These are phyloP conservation scores for Metopia argyrocephala DNA, from an alignment of 2,888 invertebrate species.

Conservation along the genomic window DNA sequence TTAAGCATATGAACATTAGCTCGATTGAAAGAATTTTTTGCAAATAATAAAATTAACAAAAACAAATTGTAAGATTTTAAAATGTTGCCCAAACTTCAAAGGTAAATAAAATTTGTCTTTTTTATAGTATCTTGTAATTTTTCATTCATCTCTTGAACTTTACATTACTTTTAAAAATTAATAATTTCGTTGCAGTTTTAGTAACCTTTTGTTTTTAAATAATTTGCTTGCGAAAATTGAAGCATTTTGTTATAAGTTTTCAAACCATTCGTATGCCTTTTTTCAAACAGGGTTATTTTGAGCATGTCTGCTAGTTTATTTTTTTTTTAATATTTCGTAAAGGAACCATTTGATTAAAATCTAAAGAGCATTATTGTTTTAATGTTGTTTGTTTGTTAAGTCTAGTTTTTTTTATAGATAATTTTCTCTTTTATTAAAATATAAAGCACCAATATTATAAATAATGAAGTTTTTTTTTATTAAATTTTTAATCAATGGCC, in stretches of 20 bases:
- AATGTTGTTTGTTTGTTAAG: conserved; percentile 24
- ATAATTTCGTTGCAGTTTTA: conserved; percentile 51
- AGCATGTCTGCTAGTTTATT: conserved; percentile 20
- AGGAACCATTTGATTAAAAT: conserved; percentile 62
- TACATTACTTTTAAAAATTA: neutral
- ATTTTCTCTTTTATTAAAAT: conserved; percentile 37
- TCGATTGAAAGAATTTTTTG: too few relatives aligned
- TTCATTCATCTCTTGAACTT: neutral
- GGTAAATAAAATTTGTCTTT: too few relatives aligned
- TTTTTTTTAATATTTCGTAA: conserved; percentile 31
- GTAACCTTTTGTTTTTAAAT: conserved; percentile 42
- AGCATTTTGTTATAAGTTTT: conserved; percentile 6
- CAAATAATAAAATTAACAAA: too few relatives aligned
- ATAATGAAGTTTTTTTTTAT: conserved; percentile 44
- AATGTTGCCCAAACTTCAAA: too few relatives aligned
- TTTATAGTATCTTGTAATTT: conserved; percentile 12
- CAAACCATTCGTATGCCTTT: neutral
- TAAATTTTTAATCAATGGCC: conserved; percentile 56
- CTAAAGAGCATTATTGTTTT: conserved; percentile 46
- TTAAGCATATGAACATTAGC: too few relatives aligned
- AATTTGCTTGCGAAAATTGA: neutral
- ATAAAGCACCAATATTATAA: conserved; percentile 64
- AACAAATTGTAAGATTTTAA: too few relatives aligned
- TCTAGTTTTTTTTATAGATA: conserved; percentile 9
- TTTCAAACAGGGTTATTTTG: neutral